Evolutionary conservation across 2,888 invertebrate species (phyloP), one percentile per base, ranked within the genome.

Genomic region (Seladonia tumulorum): DNA sequence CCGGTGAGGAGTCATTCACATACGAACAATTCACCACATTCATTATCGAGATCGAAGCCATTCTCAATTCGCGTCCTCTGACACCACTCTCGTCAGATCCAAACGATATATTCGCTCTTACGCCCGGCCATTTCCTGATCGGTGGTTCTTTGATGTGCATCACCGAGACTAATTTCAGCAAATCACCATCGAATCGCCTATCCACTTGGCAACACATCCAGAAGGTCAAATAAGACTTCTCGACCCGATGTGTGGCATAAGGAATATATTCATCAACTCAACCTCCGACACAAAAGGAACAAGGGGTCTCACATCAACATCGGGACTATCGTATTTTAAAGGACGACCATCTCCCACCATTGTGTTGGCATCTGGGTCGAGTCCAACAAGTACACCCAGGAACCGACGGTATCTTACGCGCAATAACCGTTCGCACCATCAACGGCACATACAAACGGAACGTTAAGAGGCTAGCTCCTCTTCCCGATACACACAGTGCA

Each of bases 21-120:
- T 47, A 14, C 0, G 45, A 71, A 25, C 45, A n/a, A 12, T 25
- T 45, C 2, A 71, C 14, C 4, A 71, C 71, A 1, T 71, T 45
- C 25, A 7, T 45, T 1, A 25, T 25, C 16, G 16, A 71, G 14
- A 2, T 71, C n/a, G 25, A 71, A 25, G 45, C 45, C 4, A 71
- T 71, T 1, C 8, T 71, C 0, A 71, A 71, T 2, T 71, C 71
- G 0, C 76, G 63, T 45, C 74, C 74, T 4, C 7, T 76, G 5
- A 75, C 60, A 0, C 47, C 76, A 0, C 5, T 77, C 0, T 72
- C 81, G 1, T 39, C 76, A 14, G 76, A 81, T 12, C 72, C 76
- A 4, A 76, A 77, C 12, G 81, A 81, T 0, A n/a, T 42, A 0
- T 18, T 18, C 0, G 42, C 76, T 0, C 29, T 76, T 0, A 63